These are phyloP conservation scores for Triplophysa tibetana DNA, from an alignment of 2,113 vertebrate species.

Conservation along the genomic window DNA sequence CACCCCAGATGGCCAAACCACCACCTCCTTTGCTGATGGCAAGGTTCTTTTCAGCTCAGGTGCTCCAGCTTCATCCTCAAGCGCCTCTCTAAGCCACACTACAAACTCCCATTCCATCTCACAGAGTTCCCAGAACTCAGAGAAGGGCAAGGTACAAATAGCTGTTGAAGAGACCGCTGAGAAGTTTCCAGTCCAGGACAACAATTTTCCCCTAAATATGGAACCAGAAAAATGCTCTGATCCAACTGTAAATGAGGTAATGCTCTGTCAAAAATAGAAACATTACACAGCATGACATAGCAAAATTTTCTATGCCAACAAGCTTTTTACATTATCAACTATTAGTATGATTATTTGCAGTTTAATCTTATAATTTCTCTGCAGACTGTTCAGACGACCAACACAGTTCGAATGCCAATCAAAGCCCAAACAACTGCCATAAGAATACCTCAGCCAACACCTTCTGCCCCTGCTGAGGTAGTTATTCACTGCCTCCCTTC, in stretches of 20 bases:
- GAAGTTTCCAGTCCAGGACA: constrained; percentile 69
- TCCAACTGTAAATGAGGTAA: constrained; percentile 57
- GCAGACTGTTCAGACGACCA: constrained; percentile 13
- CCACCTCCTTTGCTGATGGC: constrained; percentile 9
- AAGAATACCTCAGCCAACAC: background rate
- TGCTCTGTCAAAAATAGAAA: background rate
- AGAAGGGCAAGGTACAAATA: constrained; percentile 6
- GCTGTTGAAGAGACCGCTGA: background rate
- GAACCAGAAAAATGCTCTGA: constrained; percentile 49
- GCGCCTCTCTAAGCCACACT: background rate
- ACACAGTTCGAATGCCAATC: background rate
- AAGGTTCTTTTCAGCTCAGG: background rate
- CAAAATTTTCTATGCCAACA: too few species aligned
- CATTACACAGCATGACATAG: too few species aligned
- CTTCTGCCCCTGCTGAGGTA: background rate
- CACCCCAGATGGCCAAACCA: background rate
- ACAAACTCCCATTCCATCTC: constrained; percentile 19
- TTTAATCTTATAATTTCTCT: constrained; percentile 21
- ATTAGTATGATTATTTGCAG: background rate
- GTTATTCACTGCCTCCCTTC: background rate
- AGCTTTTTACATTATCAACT: too few species aligned
- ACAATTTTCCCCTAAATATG: constrained; percentile 36
- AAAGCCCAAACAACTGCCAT: background rate
- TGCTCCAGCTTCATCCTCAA: constrained; percentile 4
- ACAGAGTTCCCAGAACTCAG: background rate